Evolutionary conservation across 30 jellyfish, hydroid and myxozoan species (phyloP).

Genomic region (Aurelia coerulea): DNA sequence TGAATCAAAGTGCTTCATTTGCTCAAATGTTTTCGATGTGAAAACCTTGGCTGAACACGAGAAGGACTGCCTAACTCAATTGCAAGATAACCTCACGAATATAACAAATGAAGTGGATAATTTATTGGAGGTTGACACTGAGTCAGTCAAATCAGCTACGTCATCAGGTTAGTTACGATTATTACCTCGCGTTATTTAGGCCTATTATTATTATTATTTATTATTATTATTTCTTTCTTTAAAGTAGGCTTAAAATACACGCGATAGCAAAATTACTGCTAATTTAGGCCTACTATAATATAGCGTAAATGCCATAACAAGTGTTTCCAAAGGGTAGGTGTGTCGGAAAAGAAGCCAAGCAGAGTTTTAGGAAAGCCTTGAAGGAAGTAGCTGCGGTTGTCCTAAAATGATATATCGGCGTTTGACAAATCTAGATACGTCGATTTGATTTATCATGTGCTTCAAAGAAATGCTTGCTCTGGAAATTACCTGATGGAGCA

Average conservation of each 20-base stretch:
- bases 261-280: no score
- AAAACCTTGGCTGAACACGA: constrained; percentile 69
- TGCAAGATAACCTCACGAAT: constrained; percentile 55
- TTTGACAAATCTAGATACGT: no score
- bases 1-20: constrained; percentile 73
- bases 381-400: no score
- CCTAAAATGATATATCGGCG: no score
- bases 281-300: no score
- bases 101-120: constrained; percentile 51
- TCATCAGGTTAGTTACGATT: constrained; percentile 54
- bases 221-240: neutral
- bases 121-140: constrained; percentile 49
- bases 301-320: neutral
- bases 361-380: no score
- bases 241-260: no score
- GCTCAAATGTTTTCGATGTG: constrained; percentile 36
- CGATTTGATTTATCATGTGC: no score
- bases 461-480: no score
- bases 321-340: no score
- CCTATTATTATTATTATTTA: neutral
- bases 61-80: constrained; percentile 59
- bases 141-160: constrained; percentile 69
- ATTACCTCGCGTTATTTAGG: neutral
- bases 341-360: no score
- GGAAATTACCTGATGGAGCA: no score